Evolutionary conservation across 2,797 vertebrate species (phyloP).

Genomic region (Gymnopithys bicolor): DNA sequence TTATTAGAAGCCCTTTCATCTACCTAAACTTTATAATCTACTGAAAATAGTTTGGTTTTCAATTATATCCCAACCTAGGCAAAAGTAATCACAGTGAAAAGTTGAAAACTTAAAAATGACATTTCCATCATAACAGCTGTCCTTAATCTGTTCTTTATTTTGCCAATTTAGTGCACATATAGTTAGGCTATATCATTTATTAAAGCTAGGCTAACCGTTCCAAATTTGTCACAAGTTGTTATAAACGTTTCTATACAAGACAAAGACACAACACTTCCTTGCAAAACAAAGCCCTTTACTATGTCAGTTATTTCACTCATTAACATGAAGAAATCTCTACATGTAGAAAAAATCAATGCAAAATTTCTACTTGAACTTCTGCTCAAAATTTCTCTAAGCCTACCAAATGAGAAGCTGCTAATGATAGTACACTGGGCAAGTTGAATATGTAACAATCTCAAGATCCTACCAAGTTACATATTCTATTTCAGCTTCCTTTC

Average conservation of each 20-base stretch:
- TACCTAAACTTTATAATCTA: neutral
- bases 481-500: conserved; percentile 32
- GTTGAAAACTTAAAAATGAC: neutral
- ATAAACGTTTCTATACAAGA: neutral
- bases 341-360: neutral
- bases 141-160: neutral
- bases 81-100: neutral
- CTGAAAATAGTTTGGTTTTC: neutral
- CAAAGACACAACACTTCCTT: neutral
- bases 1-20: neutral
- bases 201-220: neutral
- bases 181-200: neutral
- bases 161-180: neutral
- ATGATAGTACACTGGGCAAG: neutral
- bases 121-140: neutral
- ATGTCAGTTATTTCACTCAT: neutral
- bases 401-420: neutral
- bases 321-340: neutral
- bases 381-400: neutral
- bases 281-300: conserved; percentile 11
- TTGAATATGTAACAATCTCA: neutral
- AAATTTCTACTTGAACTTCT: neutral
- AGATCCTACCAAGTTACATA: neutral
- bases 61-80: neutral
- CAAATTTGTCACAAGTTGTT: neutral